These are phyloP conservation scores for Blera fallax DNA, from an alignment of 2,888 invertebrate species.

Conservation along the genomic window DNA sequence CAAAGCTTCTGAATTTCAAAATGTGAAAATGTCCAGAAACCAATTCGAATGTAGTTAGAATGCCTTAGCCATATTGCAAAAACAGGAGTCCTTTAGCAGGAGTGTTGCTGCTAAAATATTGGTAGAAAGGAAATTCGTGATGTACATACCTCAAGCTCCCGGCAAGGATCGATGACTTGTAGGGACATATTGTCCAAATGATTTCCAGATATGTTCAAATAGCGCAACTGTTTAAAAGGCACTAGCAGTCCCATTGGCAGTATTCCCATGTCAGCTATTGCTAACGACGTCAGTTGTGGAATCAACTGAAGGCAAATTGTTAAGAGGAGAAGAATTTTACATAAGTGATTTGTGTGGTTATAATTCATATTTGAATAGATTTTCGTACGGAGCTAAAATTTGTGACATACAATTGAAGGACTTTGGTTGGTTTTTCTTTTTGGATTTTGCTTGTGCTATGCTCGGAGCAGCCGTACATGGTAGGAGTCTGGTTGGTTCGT, in stretches of 20 bases:
- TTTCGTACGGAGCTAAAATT: neutral
- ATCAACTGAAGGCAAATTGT: slow-evolving; percentile 77
- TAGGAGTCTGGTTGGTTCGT: too few relatives aligned
- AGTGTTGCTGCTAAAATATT: slow-evolving; percentile 11
- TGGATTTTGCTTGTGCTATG: too few relatives aligned
- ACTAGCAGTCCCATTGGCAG: slow-evolving; percentile 80
- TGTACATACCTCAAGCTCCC: slow-evolving; percentile 79
- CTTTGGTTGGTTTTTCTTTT: too few relatives aligned
- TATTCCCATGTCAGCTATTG: slow-evolving; percentile 81
- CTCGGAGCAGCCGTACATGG: too few relatives aligned
- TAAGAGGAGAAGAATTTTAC: slow-evolving; percentile 32
- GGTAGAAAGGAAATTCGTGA: slow-evolving; percentile 1
- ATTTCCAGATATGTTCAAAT: slow-evolving; percentile 89
- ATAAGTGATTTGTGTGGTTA: neutral
- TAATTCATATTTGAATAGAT: neutral
- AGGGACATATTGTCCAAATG: slow-evolving; percentile 83
- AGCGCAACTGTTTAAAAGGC: slow-evolving; percentile 83
- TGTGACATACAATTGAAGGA: too few relatives aligned
- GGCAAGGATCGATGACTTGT: slow-evolving; percentile 81
- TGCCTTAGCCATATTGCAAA: neutral
- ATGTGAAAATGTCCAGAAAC: neutral
- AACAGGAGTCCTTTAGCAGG: slow-evolving; percentile 13
- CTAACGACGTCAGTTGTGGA: slow-evolving; percentile 80
- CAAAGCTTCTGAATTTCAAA: neutral
- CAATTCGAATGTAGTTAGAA: neutral